Evolutionary conservation across 2,888 invertebrate genomes (phyloP).

Genomic region (Lomographa bimaculata): DNA sequence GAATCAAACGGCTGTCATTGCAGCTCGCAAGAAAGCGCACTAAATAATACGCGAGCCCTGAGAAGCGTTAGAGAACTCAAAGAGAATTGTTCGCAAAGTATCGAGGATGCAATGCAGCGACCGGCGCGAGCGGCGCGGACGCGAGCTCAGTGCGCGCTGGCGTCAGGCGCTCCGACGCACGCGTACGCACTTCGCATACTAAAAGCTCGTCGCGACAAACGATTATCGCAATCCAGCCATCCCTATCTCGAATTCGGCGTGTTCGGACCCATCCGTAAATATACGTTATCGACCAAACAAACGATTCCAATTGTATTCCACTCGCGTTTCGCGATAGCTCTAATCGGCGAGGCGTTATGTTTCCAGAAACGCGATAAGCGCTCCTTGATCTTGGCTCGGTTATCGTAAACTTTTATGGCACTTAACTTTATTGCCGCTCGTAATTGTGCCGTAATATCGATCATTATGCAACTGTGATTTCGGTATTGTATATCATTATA

Average conservation of each 20-base stretch:
- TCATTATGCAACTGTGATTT: constrained; percentile 22
- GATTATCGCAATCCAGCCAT: constrained; percentile 69
- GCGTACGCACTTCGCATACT: constrained; percentile 79
- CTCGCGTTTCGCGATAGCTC: constrained; percentile 52
- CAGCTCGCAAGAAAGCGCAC: constrained; percentile 63
- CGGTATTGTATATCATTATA: constrained; percentile 17
- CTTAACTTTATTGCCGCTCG: constrained; percentile 17
- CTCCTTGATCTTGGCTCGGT: constrained; percentile 27
- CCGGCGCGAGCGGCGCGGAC: constrained; percentile 45
- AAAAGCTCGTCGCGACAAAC: constrained; percentile 64
- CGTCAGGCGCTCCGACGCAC: constrained; percentile 66
- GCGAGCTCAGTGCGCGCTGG: constrained; percentile 49
- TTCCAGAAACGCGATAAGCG: constrained; percentile 54
- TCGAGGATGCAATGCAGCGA: constrained; percentile 46
- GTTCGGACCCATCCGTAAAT: constrained; percentile 65
- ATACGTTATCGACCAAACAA: constrained; percentile 72
- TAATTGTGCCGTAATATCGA: constrained; percentile 20
- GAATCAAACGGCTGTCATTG: constrained; percentile 63
- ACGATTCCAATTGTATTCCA: constrained; percentile 59
- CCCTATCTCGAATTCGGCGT: constrained; percentile 63
- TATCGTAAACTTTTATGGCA: constrained; percentile 25
- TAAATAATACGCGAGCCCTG: constrained; percentile 60
- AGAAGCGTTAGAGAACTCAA: constrained; percentile 58
- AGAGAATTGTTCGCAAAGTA: constrained; percentile 55
- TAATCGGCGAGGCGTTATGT: constrained; percentile 54